Evolutionary conservation across 2,888 invertebrate genomes (phyloP), one percentile per base, ranked within the genome.

Genomic region (Rhopalosiphum nymphaeae): DNA sequence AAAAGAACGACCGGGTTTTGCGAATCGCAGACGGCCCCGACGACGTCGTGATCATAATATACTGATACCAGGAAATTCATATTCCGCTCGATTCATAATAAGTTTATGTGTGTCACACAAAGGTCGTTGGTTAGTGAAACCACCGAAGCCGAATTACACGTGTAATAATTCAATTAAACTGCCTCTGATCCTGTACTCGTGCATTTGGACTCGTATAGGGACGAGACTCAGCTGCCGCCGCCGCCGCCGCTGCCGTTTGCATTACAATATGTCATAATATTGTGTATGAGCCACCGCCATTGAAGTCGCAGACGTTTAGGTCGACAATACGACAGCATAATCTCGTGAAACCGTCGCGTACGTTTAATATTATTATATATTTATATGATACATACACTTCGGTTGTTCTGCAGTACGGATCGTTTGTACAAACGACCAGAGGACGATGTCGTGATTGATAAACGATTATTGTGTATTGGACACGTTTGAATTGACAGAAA

Each of bases 1-100:
- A 78, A 78, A 78, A 78, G 21, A 78, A 25, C 78, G 36, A 36
- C 21, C 21, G 36, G 21, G 36, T 78, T 36, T 21, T 2, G 10
- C 9, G 78, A 78, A 42, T 78, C 78, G 36, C 36, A 36, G 78
- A 36, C 78, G 21, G 36, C 78, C 36, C 21, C 78, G 42, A 78
- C 21, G 78, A 78, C 78, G 36, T 36, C 9, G 36, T 36, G 53
- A 53, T 53, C 21, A 78, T 78, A 67, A n/a, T 61, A 61, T 61
- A 61, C 44, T 46, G 21, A 53, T 16, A 78, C 67, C 3, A 5
- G 36, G 46, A 25, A 86, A 87, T 86, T 89, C 90, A 86, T 86
- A 90, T 92, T 87, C 56, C 87, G 53, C n/a, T 88, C 78, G 42
- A 90, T 91, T 91, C 91, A 57, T 86, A 91, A 91, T 91, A 85